Percentiles rank a stretch among this genome's conserved stretches.
phyloP scores from a whole-genome alignment of 2,888 invertebrate genomes.

The Ditula angustiorana region DNA sequence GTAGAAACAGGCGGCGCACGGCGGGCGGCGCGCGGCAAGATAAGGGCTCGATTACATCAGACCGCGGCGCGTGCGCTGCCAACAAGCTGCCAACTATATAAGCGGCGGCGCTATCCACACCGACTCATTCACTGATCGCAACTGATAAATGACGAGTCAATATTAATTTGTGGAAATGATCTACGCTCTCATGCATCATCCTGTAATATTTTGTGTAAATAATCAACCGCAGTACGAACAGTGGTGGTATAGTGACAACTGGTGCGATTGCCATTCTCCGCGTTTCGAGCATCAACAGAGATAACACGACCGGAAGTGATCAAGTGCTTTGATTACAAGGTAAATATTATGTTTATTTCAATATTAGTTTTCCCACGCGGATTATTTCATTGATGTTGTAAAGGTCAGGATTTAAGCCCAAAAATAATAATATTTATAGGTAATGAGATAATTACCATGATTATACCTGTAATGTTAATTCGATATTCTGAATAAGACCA shows the following conservation, averaged over 20 bases:
- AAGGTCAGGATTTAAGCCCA: background rate
- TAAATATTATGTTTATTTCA: conserved; percentile 68
- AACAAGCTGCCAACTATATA: conserved; percentile 69
- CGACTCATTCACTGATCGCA: conserved; percentile 73
- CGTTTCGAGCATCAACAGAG: conserved; percentile 78
- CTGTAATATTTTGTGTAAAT: conserved; percentile 59
- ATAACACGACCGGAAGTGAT: conserved; percentile 66
- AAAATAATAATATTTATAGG: background rate
- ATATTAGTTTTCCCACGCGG: conserved; percentile 2
- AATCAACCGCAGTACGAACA: conserved; percentile 73
- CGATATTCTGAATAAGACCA: too few relatives aligned
- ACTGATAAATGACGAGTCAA: conserved; percentile 73
- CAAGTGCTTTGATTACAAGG: conserved; percentile 72
- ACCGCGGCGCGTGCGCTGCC: conserved; percentile 64
- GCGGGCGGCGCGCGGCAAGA: conserved; percentile 59
- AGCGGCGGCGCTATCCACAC: conserved; percentile 48
- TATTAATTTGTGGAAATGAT: conserved; percentile 82
- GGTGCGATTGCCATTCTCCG: conserved; percentile 80
- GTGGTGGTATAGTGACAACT: conserved; percentile 83
- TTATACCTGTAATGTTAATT: too few relatives aligned
- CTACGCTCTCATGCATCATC: conserved; percentile 77
- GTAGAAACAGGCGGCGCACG: conserved; percentile 4
- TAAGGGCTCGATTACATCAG: conserved; percentile 75
- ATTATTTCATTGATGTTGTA: conserved; percentile 7
- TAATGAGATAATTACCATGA: background rate